These are phyloP conservation scores for Drosophila nigritarsus DNA, from an alignment of 2,888 invertebrate genomes.

Conservation along the genomic window DNA sequence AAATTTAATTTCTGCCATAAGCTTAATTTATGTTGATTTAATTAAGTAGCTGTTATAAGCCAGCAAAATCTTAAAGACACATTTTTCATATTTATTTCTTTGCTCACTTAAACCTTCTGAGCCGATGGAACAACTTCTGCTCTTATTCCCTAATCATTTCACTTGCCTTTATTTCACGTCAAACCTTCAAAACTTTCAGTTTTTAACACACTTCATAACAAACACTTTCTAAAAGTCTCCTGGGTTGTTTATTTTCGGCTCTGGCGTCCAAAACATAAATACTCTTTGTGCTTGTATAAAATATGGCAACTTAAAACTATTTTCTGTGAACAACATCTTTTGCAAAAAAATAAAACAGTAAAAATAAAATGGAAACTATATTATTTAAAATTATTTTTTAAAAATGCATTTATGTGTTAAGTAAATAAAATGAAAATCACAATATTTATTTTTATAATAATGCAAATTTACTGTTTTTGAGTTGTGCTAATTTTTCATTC, in stretches of 20 bases:
- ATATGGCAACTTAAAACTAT: not conserved
- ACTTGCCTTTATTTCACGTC: not conserved
- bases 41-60: not conserved
- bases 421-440: not conserved
- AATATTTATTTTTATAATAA: not conserved
- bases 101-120: not conserved
- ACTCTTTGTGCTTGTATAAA: not conserved
- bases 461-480: no score
- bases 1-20: not conserved
- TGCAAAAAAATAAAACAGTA: not conserved
- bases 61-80: not conserved
- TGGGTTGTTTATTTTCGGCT: not conserved
- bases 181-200: not conserved
- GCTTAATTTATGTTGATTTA: not conserved
- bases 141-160: not conserved
- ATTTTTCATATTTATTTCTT: not conserved
- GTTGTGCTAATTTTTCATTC: not conserved
- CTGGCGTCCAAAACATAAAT: no score
- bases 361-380: not conserved
- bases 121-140: not conserved
- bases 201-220: not conserved
- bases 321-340: not conserved
- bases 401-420: fast-evolving
- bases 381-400: not conserved
- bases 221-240: not conserved